phyloP scores from a whole-genome alignment of 1,140 invertebrate genomes.

The Contarinia nasturtii region DNA sequence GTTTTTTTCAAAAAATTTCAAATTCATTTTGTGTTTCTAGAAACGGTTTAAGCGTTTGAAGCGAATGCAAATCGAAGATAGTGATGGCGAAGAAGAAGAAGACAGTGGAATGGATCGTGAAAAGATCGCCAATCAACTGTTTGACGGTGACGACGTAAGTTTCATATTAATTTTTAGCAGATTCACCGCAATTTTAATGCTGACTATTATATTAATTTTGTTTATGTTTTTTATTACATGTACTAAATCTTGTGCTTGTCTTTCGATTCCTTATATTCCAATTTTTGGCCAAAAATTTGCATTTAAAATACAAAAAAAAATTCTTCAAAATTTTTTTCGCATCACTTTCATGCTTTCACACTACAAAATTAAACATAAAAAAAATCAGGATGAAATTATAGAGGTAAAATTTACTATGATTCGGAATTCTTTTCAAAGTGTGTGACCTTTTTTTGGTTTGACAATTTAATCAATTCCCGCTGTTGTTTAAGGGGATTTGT shows the following conservation, averaged over 20 bases:
- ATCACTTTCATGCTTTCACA: no score
- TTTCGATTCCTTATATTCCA: not conserved
- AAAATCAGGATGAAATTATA: not conserved
- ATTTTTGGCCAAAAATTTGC: conserved; percentile 1
- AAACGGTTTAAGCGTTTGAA: conserved; percentile 76
- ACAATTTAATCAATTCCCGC: no score
- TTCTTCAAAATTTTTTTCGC: not conserved
- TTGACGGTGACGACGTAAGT: conserved; percentile 69
- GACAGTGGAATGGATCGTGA: conserved; percentile 59
- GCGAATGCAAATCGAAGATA: conserved; percentile 72
- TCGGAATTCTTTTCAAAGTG: not conserved
- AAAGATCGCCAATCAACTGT: conserved; percentile 75
- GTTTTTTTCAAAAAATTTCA: no score
- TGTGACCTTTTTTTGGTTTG: not conserved
- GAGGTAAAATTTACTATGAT: not conserved
- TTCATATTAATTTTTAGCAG: conserved; percentile 4
- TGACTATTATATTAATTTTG: not conserved
- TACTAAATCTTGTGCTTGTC: conserved; percentile 2
- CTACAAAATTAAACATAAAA: not conserved
- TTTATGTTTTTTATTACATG: conserved; percentile 1
- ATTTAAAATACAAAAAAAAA: not conserved
- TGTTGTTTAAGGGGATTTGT: no score
- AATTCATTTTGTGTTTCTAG: no score
- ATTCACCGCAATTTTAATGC: not conserved
- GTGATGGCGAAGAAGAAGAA: conserved; percentile 58